Evolutionary conservation across 1,140 invertebrate genomes (phyloP).

Genomic region (Chrysopa pallens): DNA sequence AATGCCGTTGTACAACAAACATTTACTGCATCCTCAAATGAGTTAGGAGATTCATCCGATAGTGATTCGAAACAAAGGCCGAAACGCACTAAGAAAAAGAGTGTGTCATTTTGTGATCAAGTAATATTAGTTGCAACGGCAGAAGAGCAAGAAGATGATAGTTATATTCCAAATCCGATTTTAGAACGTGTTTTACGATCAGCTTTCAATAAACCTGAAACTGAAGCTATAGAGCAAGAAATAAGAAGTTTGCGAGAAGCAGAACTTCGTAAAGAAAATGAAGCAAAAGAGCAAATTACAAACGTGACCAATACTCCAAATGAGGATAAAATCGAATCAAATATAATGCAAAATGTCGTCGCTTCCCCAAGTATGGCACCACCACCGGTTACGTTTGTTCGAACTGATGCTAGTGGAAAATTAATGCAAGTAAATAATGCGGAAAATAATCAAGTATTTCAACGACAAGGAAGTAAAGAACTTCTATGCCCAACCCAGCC

Average conservation of each 20-base stretch:
- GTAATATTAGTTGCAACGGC: conserved; percentile 81
- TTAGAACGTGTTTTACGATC: conserved; percentile 68
- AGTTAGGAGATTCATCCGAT: conserved; percentile 6
- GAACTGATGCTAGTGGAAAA: no score
- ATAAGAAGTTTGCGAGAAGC: conserved; percentile 27
- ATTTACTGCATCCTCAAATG: conserved; percentile 10
- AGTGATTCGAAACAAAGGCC: conserved; percentile 15
- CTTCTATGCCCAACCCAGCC: no score
- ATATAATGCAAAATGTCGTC: no score
- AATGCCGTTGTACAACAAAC: conserved; percentile 28
- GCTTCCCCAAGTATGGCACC: no score
- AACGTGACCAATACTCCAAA: no score
- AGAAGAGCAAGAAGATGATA: conserved; percentile 76
- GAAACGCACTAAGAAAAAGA: conserved; percentile 67
- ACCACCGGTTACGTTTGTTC: no score
- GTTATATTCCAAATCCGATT: conserved; percentile 81
- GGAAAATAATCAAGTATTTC: no score
- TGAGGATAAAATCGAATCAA: no score
- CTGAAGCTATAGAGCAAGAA: conserved; percentile 29
- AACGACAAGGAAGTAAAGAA: no score
- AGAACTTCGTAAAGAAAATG: conserved; percentile 23
- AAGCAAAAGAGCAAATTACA: conserved; percentile 9
- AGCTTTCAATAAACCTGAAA: conserved; percentile 54
- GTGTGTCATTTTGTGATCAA: conserved; percentile 85
- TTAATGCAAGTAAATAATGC: no score